Evolutionary conservation across 2,113 vertebrate genomes (phyloP), one percentile per base, ranked within the genome.

Genomic region (Podilymbus podiceps): DNA sequence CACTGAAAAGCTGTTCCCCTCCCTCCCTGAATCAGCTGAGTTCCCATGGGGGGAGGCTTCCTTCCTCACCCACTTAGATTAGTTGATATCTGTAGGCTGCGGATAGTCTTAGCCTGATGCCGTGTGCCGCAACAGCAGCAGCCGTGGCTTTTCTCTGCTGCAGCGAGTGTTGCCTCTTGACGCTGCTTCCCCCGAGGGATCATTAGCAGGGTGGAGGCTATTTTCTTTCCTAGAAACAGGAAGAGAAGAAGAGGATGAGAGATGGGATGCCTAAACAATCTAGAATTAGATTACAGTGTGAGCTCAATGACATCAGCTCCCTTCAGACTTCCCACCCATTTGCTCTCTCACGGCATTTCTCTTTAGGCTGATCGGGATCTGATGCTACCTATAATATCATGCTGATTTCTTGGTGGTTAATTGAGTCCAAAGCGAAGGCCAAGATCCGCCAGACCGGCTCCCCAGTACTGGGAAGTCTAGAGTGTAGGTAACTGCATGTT

Each of bases 211-310:
- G 94, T 91, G 95, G 96, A 95, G 96, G 96, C 90, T 84, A 31
- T 92, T 85, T 47, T 64, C 71, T 95, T 96, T 89, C 96, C 96
- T 97, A 96, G 95, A 97, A 97, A 96, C 80, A 97, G 96, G 95
- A 97, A 97, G 83, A 94, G 93, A 60, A 91, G 92, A 88, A 86
- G 80, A 92, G 84, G 64, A 74, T 85, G 89, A 95, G 89, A 93
- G 86, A 82, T 96, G 90, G 77, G 90, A 96, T 80, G 84, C 90
- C 90, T 92, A 42, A 89, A 92, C 73, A 92, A 76, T 73, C 77
- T 76, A 79, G 92, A 92, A 28, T 93, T 93, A 78, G 90, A 91
- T 94, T 96, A 81, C 80, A 72, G 30, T 13, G 21, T 82, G 69
- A 89, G 40, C 80, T 89, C 86, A 83, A 58, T 94, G 77, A 93